phyloP scores from a whole-genome alignment of 2,113 vertebrate species.

The Zapus hudsonius region DNA sequence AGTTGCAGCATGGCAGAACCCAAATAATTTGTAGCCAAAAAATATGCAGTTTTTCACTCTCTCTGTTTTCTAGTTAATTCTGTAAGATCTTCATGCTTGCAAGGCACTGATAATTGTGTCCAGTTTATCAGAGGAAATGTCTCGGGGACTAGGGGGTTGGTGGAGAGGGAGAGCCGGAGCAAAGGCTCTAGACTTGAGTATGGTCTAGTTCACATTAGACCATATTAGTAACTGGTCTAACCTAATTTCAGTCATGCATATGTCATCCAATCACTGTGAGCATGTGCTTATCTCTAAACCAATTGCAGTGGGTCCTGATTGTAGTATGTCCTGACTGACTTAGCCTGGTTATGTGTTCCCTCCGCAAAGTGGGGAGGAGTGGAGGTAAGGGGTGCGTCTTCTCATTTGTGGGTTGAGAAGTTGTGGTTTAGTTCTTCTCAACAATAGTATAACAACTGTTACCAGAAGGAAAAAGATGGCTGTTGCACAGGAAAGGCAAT shows the following conservation, averaged over 20 bases:
- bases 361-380: neutral
- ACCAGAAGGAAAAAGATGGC: neutral
- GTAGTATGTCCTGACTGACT: neutral
- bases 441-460: neutral
- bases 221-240: too few species aligned
- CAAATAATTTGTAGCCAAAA: accelerated
- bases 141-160: neutral
- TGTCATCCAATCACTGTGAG: too few species aligned
- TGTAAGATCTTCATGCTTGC: neutral
- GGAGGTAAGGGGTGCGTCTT: neutral
- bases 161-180: neutral
- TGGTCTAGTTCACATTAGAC: neutral
- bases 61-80: neutral
- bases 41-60: too few species aligned
- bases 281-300: neutral
- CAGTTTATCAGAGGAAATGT: neutral
- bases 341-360: neutral
- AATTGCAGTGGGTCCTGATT: neutral
- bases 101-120: neutral
- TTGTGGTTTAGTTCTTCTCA: neutral
- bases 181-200: neutral
- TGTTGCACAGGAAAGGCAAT: neutral
- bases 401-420: too few species aligned
- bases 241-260: neutral
- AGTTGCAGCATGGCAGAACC: neutral